Base-by-base conservation (phyloP, 2,113 vertebrate species). In the Pedionomus torquatus region DNA sequence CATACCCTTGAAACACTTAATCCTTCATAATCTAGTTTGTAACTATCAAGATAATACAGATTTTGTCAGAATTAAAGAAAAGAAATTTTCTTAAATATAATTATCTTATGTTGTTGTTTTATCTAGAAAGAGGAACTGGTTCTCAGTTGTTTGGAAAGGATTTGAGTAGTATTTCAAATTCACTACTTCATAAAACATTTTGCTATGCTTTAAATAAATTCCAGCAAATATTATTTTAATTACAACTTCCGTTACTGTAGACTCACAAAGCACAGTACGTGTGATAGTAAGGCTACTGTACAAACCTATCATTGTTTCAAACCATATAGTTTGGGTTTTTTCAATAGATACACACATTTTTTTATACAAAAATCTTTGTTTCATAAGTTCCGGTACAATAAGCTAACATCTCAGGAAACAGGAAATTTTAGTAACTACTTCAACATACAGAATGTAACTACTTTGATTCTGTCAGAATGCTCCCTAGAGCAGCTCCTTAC, bases 391-490 rank as follows among this genome's bases (percentile, higher is more conserved):
- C 54, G 19, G 44, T 44, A 65, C 31, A 72, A 57, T 24, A 87
- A 89, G 23, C 3, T 37, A 86, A 58, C 12, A 68, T 28, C 13
- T 71, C 39, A 75, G 20, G 13, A 68, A 83, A 85, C 0, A n/a
- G 10, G 19, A 61, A 9, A 28, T 90, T 63, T 94, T 43, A 37
- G 13, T 31, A 87, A 71, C 33, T 83, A 75, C 43, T 81, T 87
- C 31, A 78, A 78, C 11, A 70, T 17, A 30, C 9, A 44, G 13
- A 46, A 3, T 11, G 51, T 37, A 87, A 55, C 24, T 18, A 81
- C 17, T 51, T n/a, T 0, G 1, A 15, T 44, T 65, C 37, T 35
- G 12, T 28, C 25, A 51, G 37, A 82, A 65, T 5, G 5, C 3
- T 77, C 9, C 1, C 39, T 60, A 37, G 17, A 72, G 31, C 41